These are phyloP conservation scores for Papilio polyxenes DNA, from an alignment of 1,140 invertebrate species.

Conservation along the genomic window DNA sequence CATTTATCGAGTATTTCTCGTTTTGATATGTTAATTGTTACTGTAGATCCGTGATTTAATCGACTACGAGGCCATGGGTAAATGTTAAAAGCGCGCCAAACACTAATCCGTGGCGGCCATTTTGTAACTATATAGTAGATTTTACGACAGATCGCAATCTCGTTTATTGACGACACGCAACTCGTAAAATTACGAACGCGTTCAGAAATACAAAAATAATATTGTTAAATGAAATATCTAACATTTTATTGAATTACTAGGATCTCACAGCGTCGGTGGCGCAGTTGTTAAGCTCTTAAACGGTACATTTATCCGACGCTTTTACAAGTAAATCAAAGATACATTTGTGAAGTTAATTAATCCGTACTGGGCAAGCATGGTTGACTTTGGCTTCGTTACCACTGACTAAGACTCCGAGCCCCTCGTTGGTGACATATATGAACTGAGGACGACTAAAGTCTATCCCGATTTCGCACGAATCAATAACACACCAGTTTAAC, in stretches of 20 bases:
- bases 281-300: too few relatives aligned
- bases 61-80: neutral
- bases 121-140: slow-evolving; percentile 1
- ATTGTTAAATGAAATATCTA: neutral
- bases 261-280: neutral
- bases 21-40: neutral
- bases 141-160: slow-evolving; percentile 37
- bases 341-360: too few relatives aligned
- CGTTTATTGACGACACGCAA: slow-evolving; percentile 21
- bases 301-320: too few relatives aligned
- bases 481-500: too few relatives aligned
- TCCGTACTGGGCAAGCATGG: too few relatives aligned
- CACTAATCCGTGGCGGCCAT: slow-evolving; percentile 30
- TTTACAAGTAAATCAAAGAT: too few relatives aligned
- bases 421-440: too few relatives aligned
- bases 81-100: slow-evolving; percentile 21
- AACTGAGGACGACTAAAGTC: too few relatives aligned
- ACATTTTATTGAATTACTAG: neutral
- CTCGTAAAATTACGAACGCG: slow-evolving; percentile 33
- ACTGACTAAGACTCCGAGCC: too few relatives aligned
- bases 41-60: neutral
- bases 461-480: too few relatives aligned
- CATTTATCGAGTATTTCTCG: neutral
- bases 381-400: too few relatives aligned
- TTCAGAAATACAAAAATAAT: slow-evolving; percentile 26